Evolutionary conservation across 2,113 vertebrate species (phyloP).

Genomic region (Ovis aries): DNA sequence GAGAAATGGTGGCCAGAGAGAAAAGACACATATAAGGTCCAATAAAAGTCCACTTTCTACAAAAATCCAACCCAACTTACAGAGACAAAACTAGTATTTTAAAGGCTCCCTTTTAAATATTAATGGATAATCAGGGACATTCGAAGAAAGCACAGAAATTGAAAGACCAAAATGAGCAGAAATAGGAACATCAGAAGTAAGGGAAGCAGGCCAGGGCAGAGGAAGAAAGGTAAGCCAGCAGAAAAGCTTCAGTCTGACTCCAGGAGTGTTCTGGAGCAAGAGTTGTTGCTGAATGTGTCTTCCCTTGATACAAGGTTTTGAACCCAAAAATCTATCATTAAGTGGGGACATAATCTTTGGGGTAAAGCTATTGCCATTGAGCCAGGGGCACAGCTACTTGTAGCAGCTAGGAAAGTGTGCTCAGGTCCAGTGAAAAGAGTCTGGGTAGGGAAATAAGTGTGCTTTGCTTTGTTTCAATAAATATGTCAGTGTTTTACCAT

Average conservation of each 20-base stretch:
- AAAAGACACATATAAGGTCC: not conserved
- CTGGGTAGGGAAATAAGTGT: not conserved
- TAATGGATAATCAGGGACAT: not conserved
- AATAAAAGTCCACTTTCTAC: not conserved
- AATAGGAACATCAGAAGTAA: not conserved
- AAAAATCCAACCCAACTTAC: not conserved
- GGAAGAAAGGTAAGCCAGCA: not conserved
- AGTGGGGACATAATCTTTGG: not conserved
- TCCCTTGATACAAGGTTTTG: not conserved
- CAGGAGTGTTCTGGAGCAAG: not conserved
- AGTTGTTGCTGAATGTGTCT: not conserved
- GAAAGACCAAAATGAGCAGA: not conserved
- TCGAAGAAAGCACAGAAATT: not conserved
- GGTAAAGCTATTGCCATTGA: not conserved
- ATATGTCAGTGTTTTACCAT: not conserved
- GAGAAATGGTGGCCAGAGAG: not conserved
- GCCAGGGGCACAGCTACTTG: not conserved
- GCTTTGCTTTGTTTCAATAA: not conserved
- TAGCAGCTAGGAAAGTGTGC: not conserved
- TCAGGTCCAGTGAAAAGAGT: not conserved
- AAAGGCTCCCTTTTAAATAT: not conserved
- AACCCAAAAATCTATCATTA: rapidly evolving
- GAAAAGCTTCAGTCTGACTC: not conserved
- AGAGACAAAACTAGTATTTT: not conserved
- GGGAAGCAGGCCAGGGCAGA: not conserved